A percentile compares a stretch with the other conserved stretches of the same genome.
These are phyloP conservation scores for Sinopyrophorus schimmeli DNA, from an alignment of 2,888 invertebrate genomes.

Conservation along the genomic window DNA sequence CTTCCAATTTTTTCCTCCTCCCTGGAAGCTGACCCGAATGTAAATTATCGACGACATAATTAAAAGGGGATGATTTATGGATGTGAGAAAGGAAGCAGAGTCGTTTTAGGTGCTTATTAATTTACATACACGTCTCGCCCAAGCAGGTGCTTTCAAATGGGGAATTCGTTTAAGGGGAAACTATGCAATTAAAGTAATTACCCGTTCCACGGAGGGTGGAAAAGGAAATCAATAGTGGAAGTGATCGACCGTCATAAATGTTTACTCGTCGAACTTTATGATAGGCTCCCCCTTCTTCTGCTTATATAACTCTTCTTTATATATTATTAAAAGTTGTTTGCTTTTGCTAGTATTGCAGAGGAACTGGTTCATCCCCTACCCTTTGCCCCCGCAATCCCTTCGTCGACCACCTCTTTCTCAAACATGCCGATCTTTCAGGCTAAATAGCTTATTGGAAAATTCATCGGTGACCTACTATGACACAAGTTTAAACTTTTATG, in stretches of 20 bases:
- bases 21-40: not conserved
- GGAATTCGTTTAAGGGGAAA: conserved; percentile 30
- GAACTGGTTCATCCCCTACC: conserved; percentile 7
- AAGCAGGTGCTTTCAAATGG: conserved; percentile 21
- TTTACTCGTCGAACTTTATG: conserved; percentile 34
- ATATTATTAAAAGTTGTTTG: conserved; percentile 23
- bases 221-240: conserved; percentile 37
- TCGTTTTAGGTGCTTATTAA: conserved; percentile 26
- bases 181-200: conserved; percentile 43
- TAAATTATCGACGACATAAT: not conserved
- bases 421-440: conserved; percentile 1
- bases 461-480: conserved; percentile 4
- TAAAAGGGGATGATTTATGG: conserved; percentile 12
- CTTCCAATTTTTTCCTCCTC: no score
- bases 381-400: no score
- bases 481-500: conserved; percentile 5
- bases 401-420: no score
- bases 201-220: conserved; percentile 36
- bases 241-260: conserved; percentile 40
- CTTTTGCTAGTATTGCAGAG: conserved; percentile 8
- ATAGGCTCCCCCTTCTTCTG: conserved; percentile 21
- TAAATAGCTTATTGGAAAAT: conserved; percentile 12
- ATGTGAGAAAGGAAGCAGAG: conserved; percentile 26
- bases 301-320: conserved; percentile 24
- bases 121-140: conserved; percentile 27